Evolutionary conservation across 2,797 vertebrate species (phyloP).

Genomic region (Poeciliopsis infans): DNA sequence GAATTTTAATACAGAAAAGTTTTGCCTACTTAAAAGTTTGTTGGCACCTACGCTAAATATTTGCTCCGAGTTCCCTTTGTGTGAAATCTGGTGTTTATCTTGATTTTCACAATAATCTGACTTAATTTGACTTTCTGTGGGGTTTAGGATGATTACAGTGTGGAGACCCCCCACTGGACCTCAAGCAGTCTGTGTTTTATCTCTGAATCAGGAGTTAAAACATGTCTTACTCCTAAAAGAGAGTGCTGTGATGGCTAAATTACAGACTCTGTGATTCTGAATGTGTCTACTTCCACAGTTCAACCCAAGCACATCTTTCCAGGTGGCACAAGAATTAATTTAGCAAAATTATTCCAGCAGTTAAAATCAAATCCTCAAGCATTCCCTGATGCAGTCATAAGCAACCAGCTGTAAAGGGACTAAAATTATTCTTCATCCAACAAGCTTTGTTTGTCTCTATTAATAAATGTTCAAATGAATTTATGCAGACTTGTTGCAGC

Average conservation of each 20-base stretch:
- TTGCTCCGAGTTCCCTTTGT: neutral
- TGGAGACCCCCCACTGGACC: neutral
- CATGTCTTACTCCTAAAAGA: neutral
- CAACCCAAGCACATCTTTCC: neutral
- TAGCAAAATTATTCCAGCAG: neutral
- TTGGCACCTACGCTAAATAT: neutral
- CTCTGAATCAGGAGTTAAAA: neutral
- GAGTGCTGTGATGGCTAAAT: neutral
- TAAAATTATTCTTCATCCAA: neutral
- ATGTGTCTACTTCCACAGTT: neutral
- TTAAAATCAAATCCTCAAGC: neutral
- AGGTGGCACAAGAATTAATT: neutral
- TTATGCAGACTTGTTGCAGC: neutral
- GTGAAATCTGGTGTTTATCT: neutral
- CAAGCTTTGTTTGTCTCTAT: neutral
- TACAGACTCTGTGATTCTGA: neutral
- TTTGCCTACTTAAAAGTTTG: neutral
- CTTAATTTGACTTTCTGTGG: neutral
- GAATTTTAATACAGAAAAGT: neutral
- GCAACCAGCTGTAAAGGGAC: neutral
- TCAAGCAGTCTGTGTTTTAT: neutral
- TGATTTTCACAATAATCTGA: neutral
- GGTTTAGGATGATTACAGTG: neutral
- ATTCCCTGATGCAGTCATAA: neutral
- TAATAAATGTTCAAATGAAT: conserved; percentile 1